phyloP scores from a whole-genome alignment of 2,888 invertebrate species.

The Meteorus cinctellus region DNA sequence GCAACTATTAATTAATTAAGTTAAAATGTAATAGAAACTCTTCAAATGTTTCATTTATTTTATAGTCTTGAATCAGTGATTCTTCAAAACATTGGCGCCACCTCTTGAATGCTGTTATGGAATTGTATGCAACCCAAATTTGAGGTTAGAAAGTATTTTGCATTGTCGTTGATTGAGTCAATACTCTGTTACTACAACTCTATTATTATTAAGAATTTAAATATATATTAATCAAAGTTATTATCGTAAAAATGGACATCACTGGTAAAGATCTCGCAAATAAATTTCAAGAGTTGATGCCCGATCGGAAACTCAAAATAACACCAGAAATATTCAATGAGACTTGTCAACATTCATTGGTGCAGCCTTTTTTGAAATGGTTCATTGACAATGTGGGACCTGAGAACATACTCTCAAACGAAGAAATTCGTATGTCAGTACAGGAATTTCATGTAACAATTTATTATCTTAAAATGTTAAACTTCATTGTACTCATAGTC shows the following conservation, averaged over 20 bases:
- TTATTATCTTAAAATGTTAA: background rate
- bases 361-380: constrained; percentile 68
- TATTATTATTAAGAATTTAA: too few species aligned
- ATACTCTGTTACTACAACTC: too few species aligned
- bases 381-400: constrained; percentile 62
- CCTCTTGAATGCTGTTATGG: too few species aligned
- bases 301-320: constrained; percentile 57
- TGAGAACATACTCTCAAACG: constrained; percentile 63
- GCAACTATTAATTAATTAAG: too few species aligned
- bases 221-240: background rate
- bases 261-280: constrained; percentile 57
- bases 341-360: constrained; percentile 59
- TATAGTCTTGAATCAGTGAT: too few species aligned
- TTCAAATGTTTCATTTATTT: too few species aligned
- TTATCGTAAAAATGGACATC: constrained; percentile 52
- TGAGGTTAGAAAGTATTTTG: constrained; percentile 26
- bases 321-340: constrained; percentile 61
- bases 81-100: too few species aligned
- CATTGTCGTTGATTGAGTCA: too few species aligned
- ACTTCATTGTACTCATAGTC: background rate
- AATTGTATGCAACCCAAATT: constrained; percentile 13
- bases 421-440: constrained; percentile 52
- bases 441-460: background rate
- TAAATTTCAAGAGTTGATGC: constrained; percentile 62
- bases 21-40: too few species aligned